Conservation (phyloP, 2,888 invertebrate genomes). For the Scaptomyza reducta region DNA sequence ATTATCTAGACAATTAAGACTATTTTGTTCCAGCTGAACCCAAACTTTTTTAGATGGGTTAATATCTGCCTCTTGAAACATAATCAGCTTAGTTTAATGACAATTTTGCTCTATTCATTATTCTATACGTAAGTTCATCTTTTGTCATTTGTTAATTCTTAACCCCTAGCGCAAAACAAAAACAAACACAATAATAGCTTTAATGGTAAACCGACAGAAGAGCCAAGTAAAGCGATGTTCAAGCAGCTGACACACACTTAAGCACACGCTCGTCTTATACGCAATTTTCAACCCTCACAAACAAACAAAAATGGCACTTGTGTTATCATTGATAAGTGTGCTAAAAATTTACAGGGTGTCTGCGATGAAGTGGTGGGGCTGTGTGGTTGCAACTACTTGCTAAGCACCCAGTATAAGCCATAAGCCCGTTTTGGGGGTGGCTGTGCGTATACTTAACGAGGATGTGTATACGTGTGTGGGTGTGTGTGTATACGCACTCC, state of each 20-base stretch:
- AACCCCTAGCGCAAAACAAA: background rate
- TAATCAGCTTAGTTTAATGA: background rate
- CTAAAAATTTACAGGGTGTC: slow-evolving; percentile 64
- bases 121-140: background rate
- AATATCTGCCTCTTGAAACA: background rate
- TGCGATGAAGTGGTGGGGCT: background rate
- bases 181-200: slow-evolving; percentile 29
- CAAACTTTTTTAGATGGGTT: too few relatives aligned
- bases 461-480: slow-evolving; percentile 8
- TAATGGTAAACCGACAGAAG: slow-evolving; percentile 45
- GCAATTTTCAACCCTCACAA: slow-evolving; percentile 71
- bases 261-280: slow-evolving; percentile 49
- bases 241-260: slow-evolving; percentile 25
- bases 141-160: slow-evolving; percentile 1
- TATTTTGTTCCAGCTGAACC: too few relatives aligned
- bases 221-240: slow-evolving; percentile 17
- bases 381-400: slow-evolving; percentile 1
- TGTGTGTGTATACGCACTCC: slow-evolving; percentile 39
- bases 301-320: slow-evolving; percentile 40
- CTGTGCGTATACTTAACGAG: slow-evolving; percentile 60
- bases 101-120: background rate
- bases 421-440: slow-evolving; percentile 52
- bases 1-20: too few relatives aligned
- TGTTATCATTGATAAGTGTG: slow-evolving; percentile 74
- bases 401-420: slow-evolving; percentile 42